These are phyloP conservation scores for Mesitornis unicolor DNA, from an alignment of 2,113 vertebrate genomes.

Conservation along the genomic window DNA sequence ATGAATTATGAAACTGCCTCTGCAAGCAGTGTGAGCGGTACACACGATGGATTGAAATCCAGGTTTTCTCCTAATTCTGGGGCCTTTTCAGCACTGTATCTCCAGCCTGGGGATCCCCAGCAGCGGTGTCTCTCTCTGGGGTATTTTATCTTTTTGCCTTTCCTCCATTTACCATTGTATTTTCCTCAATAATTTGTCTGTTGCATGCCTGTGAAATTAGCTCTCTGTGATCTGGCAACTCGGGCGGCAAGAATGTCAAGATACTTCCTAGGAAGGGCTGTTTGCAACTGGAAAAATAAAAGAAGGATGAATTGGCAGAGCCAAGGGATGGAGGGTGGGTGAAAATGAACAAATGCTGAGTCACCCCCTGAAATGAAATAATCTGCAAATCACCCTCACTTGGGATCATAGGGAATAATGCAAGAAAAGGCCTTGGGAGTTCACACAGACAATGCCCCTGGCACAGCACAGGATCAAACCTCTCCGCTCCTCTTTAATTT, in stretches of 20 bases:
- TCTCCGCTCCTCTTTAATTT: background rate
- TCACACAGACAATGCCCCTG: accelerated
- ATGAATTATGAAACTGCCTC: slow-evolving; percentile 44
- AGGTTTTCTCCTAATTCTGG: background rate
- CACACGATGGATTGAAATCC: background rate
- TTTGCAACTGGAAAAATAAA: background rate
- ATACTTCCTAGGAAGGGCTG: background rate
- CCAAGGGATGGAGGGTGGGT: background rate
- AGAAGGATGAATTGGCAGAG: background rate
- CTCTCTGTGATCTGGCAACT: background rate
- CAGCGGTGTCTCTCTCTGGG: accelerated
- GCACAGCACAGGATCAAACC: background rate
- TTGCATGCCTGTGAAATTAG: background rate
- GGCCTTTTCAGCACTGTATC: background rate
- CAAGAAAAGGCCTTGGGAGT: background rate
- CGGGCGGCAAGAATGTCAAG: background rate
- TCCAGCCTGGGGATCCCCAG: accelerated
- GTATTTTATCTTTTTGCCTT: background rate
- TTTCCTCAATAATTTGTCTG: background rate
- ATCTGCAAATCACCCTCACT: background rate
- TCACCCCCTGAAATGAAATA: background rate
- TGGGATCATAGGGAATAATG: background rate
- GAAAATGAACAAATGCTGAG: background rate
- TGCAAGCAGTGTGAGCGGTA: background rate
- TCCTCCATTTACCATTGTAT: accelerated